Evolutionary conservation across 2,888 invertebrate genomes (phyloP).

Genomic region (Rhimphoctona megacephalus): DNA sequence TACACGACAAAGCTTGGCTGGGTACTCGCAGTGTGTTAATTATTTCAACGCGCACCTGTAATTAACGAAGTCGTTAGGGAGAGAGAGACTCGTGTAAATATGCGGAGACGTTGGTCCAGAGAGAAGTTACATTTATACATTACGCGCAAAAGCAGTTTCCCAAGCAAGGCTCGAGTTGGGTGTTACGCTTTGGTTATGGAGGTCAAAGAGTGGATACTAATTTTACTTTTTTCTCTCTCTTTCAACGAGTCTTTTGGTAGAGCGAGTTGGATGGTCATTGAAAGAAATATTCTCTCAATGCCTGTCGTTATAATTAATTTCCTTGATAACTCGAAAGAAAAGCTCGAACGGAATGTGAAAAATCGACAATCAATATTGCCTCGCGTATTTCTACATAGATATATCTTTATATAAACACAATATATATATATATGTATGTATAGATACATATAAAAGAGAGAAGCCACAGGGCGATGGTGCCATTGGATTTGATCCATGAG

Average conservation of each 20-base stretch:
- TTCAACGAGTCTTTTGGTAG: constrained; percentile 26
- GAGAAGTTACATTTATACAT: constrained; percentile 3
- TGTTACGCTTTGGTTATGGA: constrained; percentile 19
- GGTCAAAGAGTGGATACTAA: constrained; percentile 41
- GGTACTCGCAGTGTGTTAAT: constrained; percentile 66
- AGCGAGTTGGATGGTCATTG: constrained; percentile 34
- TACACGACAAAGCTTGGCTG: constrained; percentile 22
- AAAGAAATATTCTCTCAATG: constrained; percentile 12
- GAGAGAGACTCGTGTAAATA: constrained; percentile 35
- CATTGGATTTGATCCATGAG: constrained; percentile 61
- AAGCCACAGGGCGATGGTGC: constrained; percentile 40
- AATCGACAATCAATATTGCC: constrained; percentile 45
- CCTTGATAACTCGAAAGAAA: constrained; percentile 35
- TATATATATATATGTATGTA: neutral
- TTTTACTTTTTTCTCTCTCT: constrained; percentile 22
- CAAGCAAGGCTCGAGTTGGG: neutral
- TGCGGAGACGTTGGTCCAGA: constrained; percentile 43
- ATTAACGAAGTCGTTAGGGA: constrained; percentile 68
- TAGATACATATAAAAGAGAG: constrained; percentile 53
- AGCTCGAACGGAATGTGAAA: constrained; percentile 31
- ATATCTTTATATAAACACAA: neutral
- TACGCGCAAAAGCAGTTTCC: constrained; percentile 10
- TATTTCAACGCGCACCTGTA: constrained; percentile 66
- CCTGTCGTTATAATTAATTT: constrained; percentile 44
- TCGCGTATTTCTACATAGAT: neutral